Evolutionary conservation across 2,113 vertebrate species (phyloP).

Genomic region (Ciconia stormi): DNA sequence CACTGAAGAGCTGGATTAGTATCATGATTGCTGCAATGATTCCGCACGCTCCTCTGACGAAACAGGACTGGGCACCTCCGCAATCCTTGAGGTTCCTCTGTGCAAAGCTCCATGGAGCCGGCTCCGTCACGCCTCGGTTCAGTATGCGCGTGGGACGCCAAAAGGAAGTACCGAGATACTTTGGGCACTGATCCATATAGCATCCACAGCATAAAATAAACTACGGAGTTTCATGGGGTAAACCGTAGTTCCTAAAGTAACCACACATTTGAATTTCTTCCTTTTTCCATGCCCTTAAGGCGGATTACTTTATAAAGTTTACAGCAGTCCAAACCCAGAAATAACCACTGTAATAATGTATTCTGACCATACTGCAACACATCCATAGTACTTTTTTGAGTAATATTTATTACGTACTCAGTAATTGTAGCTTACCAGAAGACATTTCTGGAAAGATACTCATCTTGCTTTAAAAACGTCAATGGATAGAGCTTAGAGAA

Average conservation of each 20-base stretch:
- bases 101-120: not conserved
- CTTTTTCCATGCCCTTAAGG: not conserved
- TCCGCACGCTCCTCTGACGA: not conserved
- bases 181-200: accelerated
- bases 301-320: not conserved
- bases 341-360: not conserved
- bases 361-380: not conserved
- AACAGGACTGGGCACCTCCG: not conserved
- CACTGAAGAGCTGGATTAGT: not conserved
- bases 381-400: not conserved
- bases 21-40: accelerated
- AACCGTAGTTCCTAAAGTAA: not conserved
- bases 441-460: not conserved
- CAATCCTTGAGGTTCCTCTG: not conserved
- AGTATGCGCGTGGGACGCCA: not conserved
- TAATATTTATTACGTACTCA: not conserved
- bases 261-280: not conserved
- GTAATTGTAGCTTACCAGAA: not conserved
- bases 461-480: not conserved
- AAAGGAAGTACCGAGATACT: not conserved
- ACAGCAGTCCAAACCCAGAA: not conserved
- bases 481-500: not conserved
- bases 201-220: not conserved
- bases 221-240: not conserved
- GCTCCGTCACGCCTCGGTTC: accelerated